Evolutionary conservation across 2,888 invertebrate species (phyloP).

Genomic region (Melanargia galathea): DNA sequence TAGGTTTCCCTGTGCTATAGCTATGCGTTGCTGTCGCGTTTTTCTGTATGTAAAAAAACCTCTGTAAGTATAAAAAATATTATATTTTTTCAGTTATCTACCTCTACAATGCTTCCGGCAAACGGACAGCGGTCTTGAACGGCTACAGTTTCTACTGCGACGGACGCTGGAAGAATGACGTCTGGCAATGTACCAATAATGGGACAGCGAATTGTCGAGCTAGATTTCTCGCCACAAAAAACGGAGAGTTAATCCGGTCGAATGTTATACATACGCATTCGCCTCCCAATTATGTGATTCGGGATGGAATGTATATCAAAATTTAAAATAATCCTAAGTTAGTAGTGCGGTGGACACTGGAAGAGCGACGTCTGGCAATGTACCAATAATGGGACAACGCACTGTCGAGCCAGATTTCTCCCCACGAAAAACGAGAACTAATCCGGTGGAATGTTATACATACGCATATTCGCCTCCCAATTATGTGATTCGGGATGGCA

Average conservation of each 20-base stretch:
- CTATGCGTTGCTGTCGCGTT: too few relatives aligned
- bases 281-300: conserved; percentile 14
- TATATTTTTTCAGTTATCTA: conserved; percentile 37
- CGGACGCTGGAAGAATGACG: conserved; percentile 21
- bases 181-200: conserved; percentile 38
- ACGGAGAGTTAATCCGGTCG: conserved; percentile 4
- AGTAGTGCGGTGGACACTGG: conserved; percentile 17
- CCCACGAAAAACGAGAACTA: conserved; percentile 10
- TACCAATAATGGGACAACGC: neutral
- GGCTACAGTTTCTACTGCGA: conserved; percentile 40
- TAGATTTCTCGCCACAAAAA: conserved; percentile 6
- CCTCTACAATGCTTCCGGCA: conserved; percentile 38
- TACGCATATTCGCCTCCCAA: conserved; percentile 15
- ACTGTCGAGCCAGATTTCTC: conserved; percentile 7
- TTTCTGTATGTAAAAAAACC: too few relatives aligned
- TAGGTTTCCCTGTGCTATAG: too few relatives aligned
- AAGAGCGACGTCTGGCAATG: conserved; percentile 40
- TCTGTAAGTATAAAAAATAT: too few relatives aligned
- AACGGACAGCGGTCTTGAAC: conserved; percentile 37
- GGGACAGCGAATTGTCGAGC: conserved; percentile 3
- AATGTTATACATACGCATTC: conserved; percentile 9
- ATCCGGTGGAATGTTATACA: conserved; percentile 3
- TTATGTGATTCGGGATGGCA: conserved; percentile 7
- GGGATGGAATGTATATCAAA: conserved; percentile 8
- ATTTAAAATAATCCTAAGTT: conserved; percentile 1